Conservation (phyloP, 2,113 vertebrate genomes). For the Anser brachyrhynchus region DNA sequence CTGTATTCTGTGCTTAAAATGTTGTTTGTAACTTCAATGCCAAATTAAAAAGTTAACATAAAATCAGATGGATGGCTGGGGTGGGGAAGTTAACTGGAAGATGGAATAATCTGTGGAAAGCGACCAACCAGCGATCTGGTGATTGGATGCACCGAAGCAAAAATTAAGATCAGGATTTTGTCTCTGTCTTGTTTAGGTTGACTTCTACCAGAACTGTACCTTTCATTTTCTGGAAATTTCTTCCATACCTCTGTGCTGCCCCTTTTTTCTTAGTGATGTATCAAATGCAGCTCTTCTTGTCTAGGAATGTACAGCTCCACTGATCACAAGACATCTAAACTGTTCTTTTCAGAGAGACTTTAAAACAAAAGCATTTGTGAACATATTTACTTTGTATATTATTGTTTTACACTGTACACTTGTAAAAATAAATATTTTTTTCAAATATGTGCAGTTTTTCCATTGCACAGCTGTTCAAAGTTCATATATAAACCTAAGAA, state of each 20-base stretch:
- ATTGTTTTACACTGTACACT: not conserved
- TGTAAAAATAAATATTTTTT: constrained; percentile 36
- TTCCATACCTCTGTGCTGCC: not conserved
- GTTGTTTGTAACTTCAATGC: not conserved
- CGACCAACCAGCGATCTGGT: not conserved
- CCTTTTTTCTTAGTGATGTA: not conserved
- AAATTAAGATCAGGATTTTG: not conserved
- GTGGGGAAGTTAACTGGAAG: not conserved
- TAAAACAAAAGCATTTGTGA: not conserved
- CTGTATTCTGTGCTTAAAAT: not conserved
- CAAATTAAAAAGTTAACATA: not conserved
- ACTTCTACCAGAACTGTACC: not conserved
- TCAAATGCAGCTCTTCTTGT: not conserved
- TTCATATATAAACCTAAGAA: not conserved
- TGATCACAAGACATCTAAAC: not conserved
- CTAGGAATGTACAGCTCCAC: not conserved
- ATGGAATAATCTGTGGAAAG: not conserved
- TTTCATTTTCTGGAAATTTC: not conserved
- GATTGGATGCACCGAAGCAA: not conserved
- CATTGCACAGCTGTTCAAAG: not conserved
- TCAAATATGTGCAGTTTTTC: not conserved
- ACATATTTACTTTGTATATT: not conserved
- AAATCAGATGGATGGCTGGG: not conserved
- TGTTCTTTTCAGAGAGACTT: not conserved
- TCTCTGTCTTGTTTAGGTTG: not conserved